Evolutionary conservation across 2,888 invertebrate genomes (phyloP), one percentile per base, ranked within the genome.

Genomic region (Patella depressa): DNA sequence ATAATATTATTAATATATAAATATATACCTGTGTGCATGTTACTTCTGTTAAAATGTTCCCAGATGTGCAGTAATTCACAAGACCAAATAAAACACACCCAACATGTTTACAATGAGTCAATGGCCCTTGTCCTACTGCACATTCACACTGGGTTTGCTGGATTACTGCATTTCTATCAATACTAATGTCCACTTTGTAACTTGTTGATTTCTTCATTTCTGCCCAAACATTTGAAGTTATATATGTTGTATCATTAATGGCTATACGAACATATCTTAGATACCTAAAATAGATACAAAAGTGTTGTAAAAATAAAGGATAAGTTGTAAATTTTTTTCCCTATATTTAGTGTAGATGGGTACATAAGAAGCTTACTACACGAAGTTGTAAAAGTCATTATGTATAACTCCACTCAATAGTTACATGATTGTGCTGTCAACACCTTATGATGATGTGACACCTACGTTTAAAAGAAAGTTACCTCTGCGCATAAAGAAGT

Each of bases 1-100:
- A 34, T 34, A n/a, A n/a, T n/a, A n/a, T n/a, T n/a, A n/a, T n/a
- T n/a, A n/a, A n/a, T n/a, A n/a, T n/a, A n/a, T n/a, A n/a, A 34
- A 11, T 59, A 59, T 59, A 59, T 59, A 59, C 59, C 59, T 59
- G 59, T 59, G 59, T 59, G 59, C 59, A 59, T 59, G n/a, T 17
- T 17, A 59, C 9, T 59, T 59, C 59, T 59, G n/a, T n/a, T 59
- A n/a, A 3, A 59, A 59, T 59, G 11, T 7, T 59, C 5, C 15
- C 59, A 59, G 59, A 17, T 59, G n/a, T n/a, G 19, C 59, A 59
- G 9, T 59, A 59, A n/a, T 59, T 59, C 19, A 59, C 59, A 7
- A 59, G 59, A 17, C 59, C 59, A 7, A 59, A 2, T 14, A 59
- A 59, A 59, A n/a, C 59, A 59, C n/a, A 2, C 19, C 12, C 59